Percentiles rank a stretch among this genome's conserved stretches.
phyloP scores from a whole-genome alignment of 2,797 vertebrate species.

The Sebastes cheni region DNA sequence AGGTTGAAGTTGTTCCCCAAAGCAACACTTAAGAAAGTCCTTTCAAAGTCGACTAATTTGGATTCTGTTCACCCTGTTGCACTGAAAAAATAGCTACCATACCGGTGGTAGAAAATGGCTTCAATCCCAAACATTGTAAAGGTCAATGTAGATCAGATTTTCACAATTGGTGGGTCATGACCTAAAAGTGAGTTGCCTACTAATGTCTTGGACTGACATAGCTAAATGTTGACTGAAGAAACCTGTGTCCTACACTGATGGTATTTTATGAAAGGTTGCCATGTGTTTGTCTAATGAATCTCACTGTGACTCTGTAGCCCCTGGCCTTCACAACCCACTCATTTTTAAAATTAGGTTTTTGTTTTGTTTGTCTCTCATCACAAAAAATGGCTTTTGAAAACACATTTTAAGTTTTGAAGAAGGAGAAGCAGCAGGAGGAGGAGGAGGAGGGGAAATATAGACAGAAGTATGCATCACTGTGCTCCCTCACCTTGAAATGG shows the following conservation, averaged over 20 bases:
- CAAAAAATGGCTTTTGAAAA: conserved; percentile 5
- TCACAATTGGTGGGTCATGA: conserved; percentile 27
- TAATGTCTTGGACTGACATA: conserved; percentile 12
- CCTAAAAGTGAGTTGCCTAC: conserved; percentile 10
- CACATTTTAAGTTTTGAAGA: neutral
- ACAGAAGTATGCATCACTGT: conserved; percentile 32
- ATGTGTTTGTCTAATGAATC: neutral
- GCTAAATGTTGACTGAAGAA: conserved; percentile 11
- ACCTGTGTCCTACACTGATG: neutral
- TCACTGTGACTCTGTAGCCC: neutral
- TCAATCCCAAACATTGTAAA: conserved; percentile 25
- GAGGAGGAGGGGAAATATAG: neutral
- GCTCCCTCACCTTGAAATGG: conserved; percentile 74
- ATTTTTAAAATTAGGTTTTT: neutral
- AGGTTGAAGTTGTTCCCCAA: neutral
- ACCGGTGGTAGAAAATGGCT: conserved; percentile 10
- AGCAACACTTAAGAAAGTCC: conserved; percentile 8
- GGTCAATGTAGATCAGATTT: conserved; percentile 29
- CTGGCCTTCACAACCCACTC: neutral
- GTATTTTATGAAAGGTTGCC: neutral
- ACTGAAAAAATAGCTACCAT: neutral
- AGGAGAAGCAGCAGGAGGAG: neutral
- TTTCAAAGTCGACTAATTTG: conserved; percentile 30
- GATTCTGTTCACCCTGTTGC: conserved; percentile 11
- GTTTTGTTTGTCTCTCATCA: neutral